These are phyloP conservation scores for Dolichoris vasculosae DNA, from an alignment of 1,140 invertebrate genomes.

Conservation along the genomic window DNA sequence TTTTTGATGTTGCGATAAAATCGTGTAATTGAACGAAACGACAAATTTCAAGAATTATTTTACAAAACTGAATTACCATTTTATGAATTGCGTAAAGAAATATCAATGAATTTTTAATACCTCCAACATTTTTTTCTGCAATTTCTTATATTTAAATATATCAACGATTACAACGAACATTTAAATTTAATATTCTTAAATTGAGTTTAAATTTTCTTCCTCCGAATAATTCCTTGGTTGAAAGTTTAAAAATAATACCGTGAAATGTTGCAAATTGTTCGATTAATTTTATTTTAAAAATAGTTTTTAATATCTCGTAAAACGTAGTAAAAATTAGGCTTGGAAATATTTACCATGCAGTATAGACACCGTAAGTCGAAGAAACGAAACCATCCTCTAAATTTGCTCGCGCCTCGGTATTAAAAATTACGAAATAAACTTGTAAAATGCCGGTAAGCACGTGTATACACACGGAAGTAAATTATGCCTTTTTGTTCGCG, in stretches of 20 bases:
- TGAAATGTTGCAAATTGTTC: neutral
- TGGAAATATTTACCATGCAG: neutral
- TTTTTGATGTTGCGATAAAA: neutral
- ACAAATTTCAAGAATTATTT: no score
- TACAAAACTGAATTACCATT: no score
- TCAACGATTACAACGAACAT: no score
- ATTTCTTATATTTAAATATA: no score
- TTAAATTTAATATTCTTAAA: neutral
- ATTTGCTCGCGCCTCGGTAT: neutral
- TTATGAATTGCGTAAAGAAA: no score
- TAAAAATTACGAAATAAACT: slow-evolving; percentile 42
- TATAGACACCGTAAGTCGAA: no score
- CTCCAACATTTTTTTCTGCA: no score
- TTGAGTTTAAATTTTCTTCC: neutral
- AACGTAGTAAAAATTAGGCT: neutral
- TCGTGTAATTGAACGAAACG: no score
- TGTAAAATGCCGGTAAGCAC: slow-evolving; percentile 10
- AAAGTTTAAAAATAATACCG: neutral
- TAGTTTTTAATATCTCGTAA: neutral
- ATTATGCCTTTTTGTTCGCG: neutral
- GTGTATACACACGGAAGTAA: neutral
- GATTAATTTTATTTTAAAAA: neutral
- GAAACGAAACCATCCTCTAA: neutral
- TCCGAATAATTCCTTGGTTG: neutral
- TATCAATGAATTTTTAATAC: no score